Conservation (phyloP, 2,888 invertebrate species). For the Himalopsyche japonica region DNA sequence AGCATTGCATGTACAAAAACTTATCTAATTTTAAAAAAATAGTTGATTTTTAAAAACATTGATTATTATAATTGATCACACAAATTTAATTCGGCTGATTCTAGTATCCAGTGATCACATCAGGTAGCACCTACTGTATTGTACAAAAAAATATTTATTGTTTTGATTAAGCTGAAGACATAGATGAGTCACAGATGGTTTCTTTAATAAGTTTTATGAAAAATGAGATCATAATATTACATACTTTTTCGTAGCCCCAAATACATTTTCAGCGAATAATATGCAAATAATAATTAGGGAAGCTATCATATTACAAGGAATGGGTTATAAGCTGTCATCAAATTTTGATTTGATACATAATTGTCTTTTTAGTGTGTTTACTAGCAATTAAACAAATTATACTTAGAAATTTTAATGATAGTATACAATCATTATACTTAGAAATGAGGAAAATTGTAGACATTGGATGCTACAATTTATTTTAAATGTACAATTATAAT, state of each 20-base stretch:
- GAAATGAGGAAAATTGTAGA: not conserved
- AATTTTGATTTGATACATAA: not conserved
- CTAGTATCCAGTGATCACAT: too few relatives aligned
- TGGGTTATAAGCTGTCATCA: not conserved
- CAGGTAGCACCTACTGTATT: too few relatives aligned
- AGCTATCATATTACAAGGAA: not conserved
- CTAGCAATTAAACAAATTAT: not conserved
- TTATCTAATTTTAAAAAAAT: too few relatives aligned
- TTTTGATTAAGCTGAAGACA: not conserved
- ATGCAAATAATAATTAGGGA: not conserved
- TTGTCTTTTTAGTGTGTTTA: not conserved
- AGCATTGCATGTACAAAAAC: too few relatives aligned
- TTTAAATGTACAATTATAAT: conserved; percentile 1
- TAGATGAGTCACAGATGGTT: too few relatives aligned
- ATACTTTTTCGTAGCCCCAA: too few relatives aligned
- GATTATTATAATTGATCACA: not conserved
- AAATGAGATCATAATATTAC: too few relatives aligned
- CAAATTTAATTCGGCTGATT: too few relatives aligned
- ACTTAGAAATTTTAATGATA: not conserved
- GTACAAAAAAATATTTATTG: too few relatives aligned
- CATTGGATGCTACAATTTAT: not conserved
- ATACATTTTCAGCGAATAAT: too few relatives aligned
- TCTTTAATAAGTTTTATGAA: too few relatives aligned
- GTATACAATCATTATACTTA: not conserved
- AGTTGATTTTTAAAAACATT: too few relatives aligned